These are phyloP conservation scores for Penaeus japonicus DNA, from an alignment of 1,140 invertebrate species.

Conservation along the genomic window DNA sequence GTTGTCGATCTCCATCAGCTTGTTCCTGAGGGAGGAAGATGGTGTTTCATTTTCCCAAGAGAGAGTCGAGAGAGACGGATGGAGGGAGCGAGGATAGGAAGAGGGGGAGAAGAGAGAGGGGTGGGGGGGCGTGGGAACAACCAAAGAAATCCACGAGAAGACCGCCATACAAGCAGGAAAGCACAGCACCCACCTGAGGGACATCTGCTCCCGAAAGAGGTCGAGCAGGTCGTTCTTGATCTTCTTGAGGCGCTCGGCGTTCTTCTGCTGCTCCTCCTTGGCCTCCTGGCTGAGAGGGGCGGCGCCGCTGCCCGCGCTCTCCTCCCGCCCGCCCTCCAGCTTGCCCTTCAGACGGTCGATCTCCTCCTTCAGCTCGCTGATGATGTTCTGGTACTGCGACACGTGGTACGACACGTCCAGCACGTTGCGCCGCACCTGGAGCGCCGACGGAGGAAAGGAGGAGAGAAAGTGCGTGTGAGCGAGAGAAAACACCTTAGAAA, in stretches of 20 bases:
- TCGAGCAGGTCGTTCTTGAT: constrained; percentile 78
- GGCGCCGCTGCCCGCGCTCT: constrained; percentile 32
- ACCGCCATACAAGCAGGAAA: neutral
- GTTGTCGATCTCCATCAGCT: constrained; percentile 86
- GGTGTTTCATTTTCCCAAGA: neutral
- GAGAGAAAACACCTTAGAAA: neutral
- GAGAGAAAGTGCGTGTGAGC: neutral
- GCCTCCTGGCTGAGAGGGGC: constrained; percentile 65
- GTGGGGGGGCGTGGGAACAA: no score
- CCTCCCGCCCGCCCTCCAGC: constrained; percentile 72
- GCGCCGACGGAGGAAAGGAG: neutral
- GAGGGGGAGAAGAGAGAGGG: no score
- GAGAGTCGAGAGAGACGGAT: no score
- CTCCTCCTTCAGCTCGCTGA: constrained; percentile 83
- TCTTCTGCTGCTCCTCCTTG: constrained; percentile 62
- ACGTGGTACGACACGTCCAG: constrained; percentile 84
- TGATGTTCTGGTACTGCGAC: constrained; percentile 80
- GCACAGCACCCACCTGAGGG: constrained; percentile 70
- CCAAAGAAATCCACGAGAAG: neutral
- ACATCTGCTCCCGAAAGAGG: constrained; percentile 91
- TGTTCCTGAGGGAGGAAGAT: constrained; percentile 66
- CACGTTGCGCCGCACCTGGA: constrained; percentile 70
- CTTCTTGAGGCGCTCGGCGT: constrained; percentile 11
- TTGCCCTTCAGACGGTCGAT: constrained; percentile 82
- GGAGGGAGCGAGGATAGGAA: no score